phyloP scores from a whole-genome alignment of 2,888 invertebrate species.

The Ctenicera cuprea region DNA sequence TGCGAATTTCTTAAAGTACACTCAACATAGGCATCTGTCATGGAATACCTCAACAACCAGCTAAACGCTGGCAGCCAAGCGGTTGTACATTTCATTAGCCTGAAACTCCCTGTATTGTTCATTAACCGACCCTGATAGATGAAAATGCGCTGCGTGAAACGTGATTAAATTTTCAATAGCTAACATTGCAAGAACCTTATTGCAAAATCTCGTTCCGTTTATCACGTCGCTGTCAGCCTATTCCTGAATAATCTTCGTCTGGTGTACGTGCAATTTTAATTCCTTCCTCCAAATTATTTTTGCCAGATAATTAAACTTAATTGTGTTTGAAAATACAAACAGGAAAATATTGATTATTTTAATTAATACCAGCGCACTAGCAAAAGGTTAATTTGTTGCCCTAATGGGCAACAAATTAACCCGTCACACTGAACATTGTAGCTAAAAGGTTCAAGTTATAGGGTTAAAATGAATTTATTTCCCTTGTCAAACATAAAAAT shows the following conservation, averaged over 20 bases:
- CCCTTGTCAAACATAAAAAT: no score
- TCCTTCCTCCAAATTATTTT: conserved; percentile 8
- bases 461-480: no score
- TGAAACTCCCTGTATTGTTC: conserved; percentile 48
- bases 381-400: no score
- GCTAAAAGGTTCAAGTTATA: no score
- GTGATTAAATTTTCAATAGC: conserved; percentile 50
- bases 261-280: conserved; percentile 1
- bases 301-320: neutral
- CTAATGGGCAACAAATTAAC: no score
- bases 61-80: conserved; percentile 33
- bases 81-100: conserved; percentile 48
- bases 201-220: conserved; percentile 43
- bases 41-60: conserved; percentile 30
- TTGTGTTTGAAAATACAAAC: no score
- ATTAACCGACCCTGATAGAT: conserved; percentile 50
- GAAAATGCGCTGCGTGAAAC: conserved; percentile 50
- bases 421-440: no score
- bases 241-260: conserved; percentile 21
- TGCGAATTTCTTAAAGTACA: no score
- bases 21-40: neutral
- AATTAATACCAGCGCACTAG: no score
- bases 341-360: no score
- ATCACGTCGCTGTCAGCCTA: conserved; percentile 26
- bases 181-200: conserved; percentile 42